Evolutionary conservation across 2,888 invertebrate species (phyloP).

Genomic region (Drymonia ruficornis): DNA sequence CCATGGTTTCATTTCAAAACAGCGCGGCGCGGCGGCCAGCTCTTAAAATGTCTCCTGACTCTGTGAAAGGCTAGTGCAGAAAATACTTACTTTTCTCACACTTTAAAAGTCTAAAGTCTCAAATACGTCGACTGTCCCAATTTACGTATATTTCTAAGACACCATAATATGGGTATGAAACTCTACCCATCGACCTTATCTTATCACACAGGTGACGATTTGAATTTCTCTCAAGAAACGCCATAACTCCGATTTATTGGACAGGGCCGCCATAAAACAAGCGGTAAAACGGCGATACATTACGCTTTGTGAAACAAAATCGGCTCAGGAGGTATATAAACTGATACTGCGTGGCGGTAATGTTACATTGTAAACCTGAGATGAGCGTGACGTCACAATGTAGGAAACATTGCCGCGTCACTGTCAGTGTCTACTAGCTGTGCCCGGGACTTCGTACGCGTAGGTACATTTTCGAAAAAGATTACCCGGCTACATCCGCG

Average conservation of each 20-base stretch:
- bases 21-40: no score
- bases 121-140: no score
- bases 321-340: background rate
- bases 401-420: background rate
- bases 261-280: background rate
- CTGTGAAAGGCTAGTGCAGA: no score
- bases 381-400: background rate
- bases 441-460: no score
- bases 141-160: no score
- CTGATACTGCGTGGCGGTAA: background rate
- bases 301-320: constrained; percentile 2
- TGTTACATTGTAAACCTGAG: constrained; percentile 1
- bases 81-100: no score
- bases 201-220: background rate
- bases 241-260: constrained; percentile 3
- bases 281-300: constrained; percentile 3
- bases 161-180: background rate
- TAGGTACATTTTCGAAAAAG: no score
- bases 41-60: no score
- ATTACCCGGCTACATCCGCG: no score
- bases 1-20: no score
- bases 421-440: no score
- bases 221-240: constrained; percentile 1
- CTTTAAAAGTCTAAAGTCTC: no score
- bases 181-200: background rate